Percentiles rank a stretch among this genome's conserved stretches.
These are phyloP conservation scores for Scomber colias DNA, from an alignment of 2,113 vertebrate genomes.

Conservation along the genomic window DNA sequence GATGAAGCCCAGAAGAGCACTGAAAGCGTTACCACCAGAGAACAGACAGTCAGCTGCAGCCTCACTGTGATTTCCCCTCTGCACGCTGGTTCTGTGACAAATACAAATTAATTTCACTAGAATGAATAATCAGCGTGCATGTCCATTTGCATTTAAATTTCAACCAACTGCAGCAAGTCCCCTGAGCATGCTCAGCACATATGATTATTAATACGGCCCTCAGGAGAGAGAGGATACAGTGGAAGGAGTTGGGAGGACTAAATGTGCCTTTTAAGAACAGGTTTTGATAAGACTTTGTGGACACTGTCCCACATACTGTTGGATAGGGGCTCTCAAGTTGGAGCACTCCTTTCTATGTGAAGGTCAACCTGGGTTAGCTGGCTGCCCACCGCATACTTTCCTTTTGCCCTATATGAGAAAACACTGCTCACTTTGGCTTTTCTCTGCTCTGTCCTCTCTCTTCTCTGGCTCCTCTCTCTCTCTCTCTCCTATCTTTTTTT, in stretches of 20 bases:
- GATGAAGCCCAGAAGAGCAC: background rate
- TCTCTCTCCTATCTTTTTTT: constrained; percentile 22
- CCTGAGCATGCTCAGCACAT: constrained; percentile 17
- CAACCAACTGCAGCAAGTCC: constrained; percentile 34
- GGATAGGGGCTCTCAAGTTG: background rate
- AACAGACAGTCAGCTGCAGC: background rate
- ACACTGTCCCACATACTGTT: constrained; percentile 34
- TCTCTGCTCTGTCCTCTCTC: background rate
- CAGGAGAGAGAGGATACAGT: constrained; percentile 1
- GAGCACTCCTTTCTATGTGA: constrained; percentile 24
- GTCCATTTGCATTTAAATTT: constrained; percentile 47
- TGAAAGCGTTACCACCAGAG: constrained; percentile 12
- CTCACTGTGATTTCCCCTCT: background rate
- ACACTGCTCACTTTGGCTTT: constrained; percentile 42
- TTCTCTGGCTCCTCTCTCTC: constrained; percentile 33
- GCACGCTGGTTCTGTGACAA: constrained; percentile 15
- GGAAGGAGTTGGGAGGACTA: constrained; percentile 20
- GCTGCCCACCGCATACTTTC: constrained; percentile 32
- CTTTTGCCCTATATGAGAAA: constrained; percentile 26
- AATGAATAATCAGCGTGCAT: constrained; percentile 37
- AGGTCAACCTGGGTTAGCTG: constrained; percentile 64
- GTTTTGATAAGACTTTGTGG: constrained; percentile 20
- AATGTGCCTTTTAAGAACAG: constrained; percentile 26
- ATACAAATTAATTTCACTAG: constrained; percentile 45
- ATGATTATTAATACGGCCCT: constrained; percentile 41